Evolutionary conservation across 2,888 invertebrate species (phyloP).

Genomic region (Myathropa florea): DNA sequence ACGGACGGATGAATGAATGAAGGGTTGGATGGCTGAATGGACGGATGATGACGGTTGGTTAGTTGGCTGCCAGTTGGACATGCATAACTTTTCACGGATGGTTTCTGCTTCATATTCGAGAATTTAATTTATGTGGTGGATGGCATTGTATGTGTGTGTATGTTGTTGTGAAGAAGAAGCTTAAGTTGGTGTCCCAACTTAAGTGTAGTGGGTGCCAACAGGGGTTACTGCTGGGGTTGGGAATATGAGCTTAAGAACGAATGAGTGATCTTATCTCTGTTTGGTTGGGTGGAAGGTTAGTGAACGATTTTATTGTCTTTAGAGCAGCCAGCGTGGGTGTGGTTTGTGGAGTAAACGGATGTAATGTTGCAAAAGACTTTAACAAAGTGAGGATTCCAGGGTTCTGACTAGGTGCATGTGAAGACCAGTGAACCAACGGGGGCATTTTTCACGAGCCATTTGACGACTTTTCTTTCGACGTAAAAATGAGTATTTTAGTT

Average conservation of each 20-base stretch:
- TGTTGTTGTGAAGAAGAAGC: conserved; percentile 21
- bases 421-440: no score
- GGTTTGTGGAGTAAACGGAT: no score
- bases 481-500: no score
- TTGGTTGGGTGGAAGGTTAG: neutral
- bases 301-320: conserved; percentile 7
- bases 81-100: conserved; percentile 47
- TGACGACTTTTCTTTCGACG: no score
- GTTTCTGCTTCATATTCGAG: conserved; percentile 46
- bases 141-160: neutral
- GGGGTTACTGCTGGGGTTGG: conserved; percentile 8
- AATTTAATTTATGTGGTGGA: conserved; percentile 30
- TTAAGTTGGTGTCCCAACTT: conserved; percentile 7
- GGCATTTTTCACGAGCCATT: no score
- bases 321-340: neutral
- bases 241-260: conserved; percentile 34
- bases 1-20: conserved; percentile 74
- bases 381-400: no score
- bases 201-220: neutral
- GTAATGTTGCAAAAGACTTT: no score
- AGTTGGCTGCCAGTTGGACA: conserved; percentile 28
- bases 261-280: conserved; percentile 20
- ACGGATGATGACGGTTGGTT: conserved; percentile 54
- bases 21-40: conserved; percentile 3
- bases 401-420: no score